phyloP scores from a whole-genome alignment of 2,797 vertebrate genomes.

The Morelia viridis region DNA sequence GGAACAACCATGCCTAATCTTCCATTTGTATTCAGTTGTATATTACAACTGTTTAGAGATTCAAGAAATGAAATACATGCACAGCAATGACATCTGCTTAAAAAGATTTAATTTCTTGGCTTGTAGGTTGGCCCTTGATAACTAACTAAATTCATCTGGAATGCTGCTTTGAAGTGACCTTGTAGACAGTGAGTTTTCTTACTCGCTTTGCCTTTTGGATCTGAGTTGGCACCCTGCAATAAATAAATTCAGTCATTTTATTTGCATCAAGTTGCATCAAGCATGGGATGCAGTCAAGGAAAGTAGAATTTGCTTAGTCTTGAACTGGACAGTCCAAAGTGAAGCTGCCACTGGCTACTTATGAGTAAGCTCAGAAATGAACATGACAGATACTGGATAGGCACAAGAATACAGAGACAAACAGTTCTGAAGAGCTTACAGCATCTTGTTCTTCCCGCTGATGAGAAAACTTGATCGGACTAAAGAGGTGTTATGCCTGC shows the following conservation, averaged over 20 bases:
- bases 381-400: background rate
- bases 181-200: background rate
- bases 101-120: slow-evolving; percentile 12
- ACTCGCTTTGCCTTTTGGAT: background rate
- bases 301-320: background rate
- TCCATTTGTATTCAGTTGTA: slow-evolving; percentile 52
- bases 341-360: background rate
- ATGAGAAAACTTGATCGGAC: background rate
- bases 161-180: background rate
- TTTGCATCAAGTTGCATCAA: too few species aligned
- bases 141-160: background rate
- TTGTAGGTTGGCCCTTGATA: background rate
- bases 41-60: slow-evolving; percentile 37
- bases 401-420: background rate
- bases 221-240: background rate
- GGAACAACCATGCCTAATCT: slow-evolving; percentile 67
- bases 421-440: background rate
- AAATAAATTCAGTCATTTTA: background rate
- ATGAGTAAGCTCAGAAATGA: too few species aligned
- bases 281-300: background rate
- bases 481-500: background rate
- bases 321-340: background rate
- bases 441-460: background rate
- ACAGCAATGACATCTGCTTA: slow-evolving; percentile 22
- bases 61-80: slow-evolving; percentile 51